Conservation (phyloP, 2,797 vertebrate genomes). For the Sphenodon punctatus region DNA sequence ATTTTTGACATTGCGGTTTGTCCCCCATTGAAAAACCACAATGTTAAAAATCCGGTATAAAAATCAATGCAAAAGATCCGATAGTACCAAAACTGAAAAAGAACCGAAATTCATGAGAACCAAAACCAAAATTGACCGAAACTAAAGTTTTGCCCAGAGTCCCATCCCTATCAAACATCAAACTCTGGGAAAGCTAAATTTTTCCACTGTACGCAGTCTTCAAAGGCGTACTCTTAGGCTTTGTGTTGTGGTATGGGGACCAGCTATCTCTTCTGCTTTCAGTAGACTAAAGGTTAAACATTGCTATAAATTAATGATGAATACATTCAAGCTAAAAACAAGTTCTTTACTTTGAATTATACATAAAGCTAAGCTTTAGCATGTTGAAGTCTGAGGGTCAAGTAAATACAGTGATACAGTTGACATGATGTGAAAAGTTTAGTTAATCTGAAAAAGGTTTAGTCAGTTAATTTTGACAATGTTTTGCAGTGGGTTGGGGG, state of each 20-base stretch:
- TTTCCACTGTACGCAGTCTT: background rate
- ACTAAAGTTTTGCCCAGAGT: too few relatives aligned
- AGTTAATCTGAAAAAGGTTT: background rate
- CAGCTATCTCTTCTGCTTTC: background rate
- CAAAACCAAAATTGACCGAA: too few relatives aligned
- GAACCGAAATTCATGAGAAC: too few relatives aligned
- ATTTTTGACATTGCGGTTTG: too few relatives aligned
- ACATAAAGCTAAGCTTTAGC: constrained; percentile 25
- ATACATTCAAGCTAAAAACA: constrained; percentile 17
- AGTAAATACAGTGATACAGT: constrained; percentile 17
- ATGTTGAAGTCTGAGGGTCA: constrained; percentile 11
- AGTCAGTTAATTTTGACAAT: background rate
- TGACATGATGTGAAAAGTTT: background rate
- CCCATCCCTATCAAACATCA: too few relatives aligned
- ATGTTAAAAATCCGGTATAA: too few relatives aligned
- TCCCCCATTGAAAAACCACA: too few relatives aligned
- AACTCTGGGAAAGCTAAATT: background rate
- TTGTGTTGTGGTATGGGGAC: background rate
- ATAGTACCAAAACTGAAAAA: too few relatives aligned
- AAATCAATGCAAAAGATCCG: too few relatives aligned
- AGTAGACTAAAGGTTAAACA: constrained; percentile 23
- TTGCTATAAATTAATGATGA: constrained; percentile 56
- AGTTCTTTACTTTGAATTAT: constrained; percentile 40
- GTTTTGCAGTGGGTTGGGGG: background rate
- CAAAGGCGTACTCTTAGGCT: constrained; percentile 10